phyloP scores from a whole-genome alignment of 2,113 vertebrate genomes.

The Centrocercus urophasianus region DNA sequence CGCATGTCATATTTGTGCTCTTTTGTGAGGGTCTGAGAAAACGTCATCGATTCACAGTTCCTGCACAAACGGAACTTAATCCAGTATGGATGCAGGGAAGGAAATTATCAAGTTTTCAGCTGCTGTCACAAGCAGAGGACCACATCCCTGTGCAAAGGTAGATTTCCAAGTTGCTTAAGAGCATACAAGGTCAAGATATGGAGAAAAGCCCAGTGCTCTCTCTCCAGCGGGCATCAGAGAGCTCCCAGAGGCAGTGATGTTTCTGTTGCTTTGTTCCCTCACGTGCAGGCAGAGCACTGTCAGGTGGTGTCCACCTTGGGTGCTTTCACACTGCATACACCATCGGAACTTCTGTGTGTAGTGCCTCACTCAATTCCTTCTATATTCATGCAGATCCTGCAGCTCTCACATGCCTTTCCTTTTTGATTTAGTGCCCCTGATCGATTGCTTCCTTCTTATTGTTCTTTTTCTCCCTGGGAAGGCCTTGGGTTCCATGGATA shows the following conservation, averaged over 20 bases:
- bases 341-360: background rate
- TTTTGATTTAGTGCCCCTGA: background rate
- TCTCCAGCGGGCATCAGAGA: background rate
- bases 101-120: background rate
- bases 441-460: background rate
- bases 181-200: background rate
- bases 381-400: background rate
- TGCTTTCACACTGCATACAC: background rate
- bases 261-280: background rate
- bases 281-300: background rate
- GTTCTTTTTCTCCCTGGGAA: background rate
- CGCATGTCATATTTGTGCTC: background rate
- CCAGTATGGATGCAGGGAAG: background rate
- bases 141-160: background rate
- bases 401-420: background rate
- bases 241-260: accelerated
- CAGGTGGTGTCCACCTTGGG: background rate
- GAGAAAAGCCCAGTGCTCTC: background rate
- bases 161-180: background rate
- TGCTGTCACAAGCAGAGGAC: background rate
- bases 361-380: background rate
- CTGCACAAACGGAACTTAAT: background rate
- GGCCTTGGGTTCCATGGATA: background rate
- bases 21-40: background rate
- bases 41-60: background rate